Conservation (phyloP, 2,113 vertebrate genomes). For the Penelope pileata region DNA sequence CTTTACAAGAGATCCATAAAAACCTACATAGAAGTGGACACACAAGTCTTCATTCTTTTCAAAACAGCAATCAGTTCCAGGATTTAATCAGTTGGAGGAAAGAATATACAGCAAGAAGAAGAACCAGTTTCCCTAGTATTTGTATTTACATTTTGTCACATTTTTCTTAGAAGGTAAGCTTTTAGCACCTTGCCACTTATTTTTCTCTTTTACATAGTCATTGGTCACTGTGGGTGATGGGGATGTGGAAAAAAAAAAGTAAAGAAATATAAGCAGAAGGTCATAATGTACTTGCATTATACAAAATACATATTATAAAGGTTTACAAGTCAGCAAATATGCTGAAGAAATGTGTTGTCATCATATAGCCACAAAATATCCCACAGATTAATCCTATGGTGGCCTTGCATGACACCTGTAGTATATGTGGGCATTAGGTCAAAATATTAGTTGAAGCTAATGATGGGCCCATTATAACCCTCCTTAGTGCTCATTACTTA, state of each 20-base stretch:
- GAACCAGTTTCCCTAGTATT: neutral
- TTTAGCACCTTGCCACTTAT: neutral
- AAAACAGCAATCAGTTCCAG: neutral
- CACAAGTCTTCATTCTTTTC: neutral
- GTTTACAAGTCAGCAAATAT: neutral
- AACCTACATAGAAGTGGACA: neutral
- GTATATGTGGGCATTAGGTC: conserved; percentile 46
- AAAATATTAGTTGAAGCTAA: conserved; percentile 69
- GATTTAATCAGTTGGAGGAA: neutral
- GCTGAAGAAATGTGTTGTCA: conserved; percentile 62
- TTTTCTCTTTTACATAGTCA: neutral
- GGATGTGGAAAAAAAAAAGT: neutral
- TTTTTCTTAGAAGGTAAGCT: neutral
- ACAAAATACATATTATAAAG: neutral
- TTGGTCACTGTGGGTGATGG: neutral
- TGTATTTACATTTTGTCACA: neutral
- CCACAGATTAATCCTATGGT: conserved; percentile 45
- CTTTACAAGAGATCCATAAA: neutral
- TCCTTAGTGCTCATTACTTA: conserved; percentile 64
- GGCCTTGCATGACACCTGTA: conserved; percentile 58
- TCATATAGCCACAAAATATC: conserved; percentile 15
- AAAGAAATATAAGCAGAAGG: neutral
- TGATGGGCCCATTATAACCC: conserved; percentile 54
- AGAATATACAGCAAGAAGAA: neutral
- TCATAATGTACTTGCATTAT: neutral